Conservation (phyloP, 2,797 vertebrate genomes). For the Amazonetta brasiliensis region DNA sequence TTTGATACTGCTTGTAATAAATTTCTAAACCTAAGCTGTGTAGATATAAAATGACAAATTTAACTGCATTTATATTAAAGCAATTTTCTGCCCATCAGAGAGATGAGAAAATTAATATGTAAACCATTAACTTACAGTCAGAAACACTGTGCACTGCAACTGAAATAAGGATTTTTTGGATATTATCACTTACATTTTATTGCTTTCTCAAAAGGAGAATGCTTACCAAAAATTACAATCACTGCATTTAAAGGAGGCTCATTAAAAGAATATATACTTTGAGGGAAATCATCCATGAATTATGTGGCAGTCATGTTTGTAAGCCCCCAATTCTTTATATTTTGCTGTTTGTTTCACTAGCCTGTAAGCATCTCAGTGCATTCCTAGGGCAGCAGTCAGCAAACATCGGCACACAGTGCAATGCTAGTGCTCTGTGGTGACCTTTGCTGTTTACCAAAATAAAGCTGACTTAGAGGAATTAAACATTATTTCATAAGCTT, state of each 20-base stretch:
- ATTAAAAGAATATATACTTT: slow-evolving; percentile 64
- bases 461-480: neutral
- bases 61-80: slow-evolving; percentile 76
- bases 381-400: neutral
- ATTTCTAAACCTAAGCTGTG: slow-evolving; percentile 54
- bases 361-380: neutral
- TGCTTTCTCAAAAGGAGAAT: slow-evolving; percentile 59
- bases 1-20: slow-evolving; percentile 59
- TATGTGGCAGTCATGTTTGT: slow-evolving; percentile 20
- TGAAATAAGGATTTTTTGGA: slow-evolving; percentile 52
- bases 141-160: slow-evolving; percentile 43
- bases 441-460: neutral
- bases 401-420: neutral
- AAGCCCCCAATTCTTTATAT: neutral
- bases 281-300: slow-evolving; percentile 41
- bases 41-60: slow-evolving; percentile 74
- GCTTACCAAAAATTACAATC: slow-evolving; percentile 59
- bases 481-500: neutral
- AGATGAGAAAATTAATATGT: slow-evolving; percentile 76
- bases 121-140: slow-evolving; percentile 73
- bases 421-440: neutral
- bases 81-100: slow-evolving; percentile 74
- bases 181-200: slow-evolving; percentile 61
- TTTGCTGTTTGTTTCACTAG: neutral
- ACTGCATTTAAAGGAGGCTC: slow-evolving; percentile 52